Percentiles rank a stretch among this genome's conserved stretches.
phyloP scores from a whole-genome alignment of 2,113 vertebrate genomes.

The Toxotes jaculatrix region DNA sequence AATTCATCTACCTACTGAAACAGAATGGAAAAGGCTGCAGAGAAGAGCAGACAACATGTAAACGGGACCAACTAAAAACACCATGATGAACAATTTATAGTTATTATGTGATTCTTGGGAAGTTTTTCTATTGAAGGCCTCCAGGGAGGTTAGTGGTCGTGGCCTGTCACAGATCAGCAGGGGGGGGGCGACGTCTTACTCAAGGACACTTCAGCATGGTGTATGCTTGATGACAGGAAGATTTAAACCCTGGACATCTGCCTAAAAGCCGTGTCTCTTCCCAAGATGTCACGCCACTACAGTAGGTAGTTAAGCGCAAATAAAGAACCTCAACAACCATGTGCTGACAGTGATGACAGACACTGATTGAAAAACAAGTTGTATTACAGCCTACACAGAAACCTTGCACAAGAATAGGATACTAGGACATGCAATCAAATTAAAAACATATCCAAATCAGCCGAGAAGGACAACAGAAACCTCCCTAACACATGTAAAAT shows the following conservation, averaged over 20 bases:
- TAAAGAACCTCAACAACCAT: conserved; percentile 5
- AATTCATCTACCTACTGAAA: conserved; percentile 44
- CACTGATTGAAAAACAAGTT: not conserved
- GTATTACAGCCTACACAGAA: not conserved
- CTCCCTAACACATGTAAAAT: not conserved
- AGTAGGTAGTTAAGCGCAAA: conserved; percentile 58
- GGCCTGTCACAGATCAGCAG: conserved; percentile 21
- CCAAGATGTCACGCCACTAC: conserved; percentile 34
- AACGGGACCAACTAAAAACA: conserved; percentile 5
- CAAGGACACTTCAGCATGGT: conserved; percentile 51
- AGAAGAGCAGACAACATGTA: conserved; percentile 24
- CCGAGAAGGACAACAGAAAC: not conserved
- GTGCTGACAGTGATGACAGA: conserved; percentile 22
- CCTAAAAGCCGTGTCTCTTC: conserved; percentile 28
- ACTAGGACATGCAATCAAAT: not conserved
- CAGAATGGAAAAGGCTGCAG: conserved; percentile 36
- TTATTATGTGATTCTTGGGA: conserved; percentile 1
- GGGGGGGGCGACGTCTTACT: conserved; percentile 17
- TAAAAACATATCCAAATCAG: not conserved
- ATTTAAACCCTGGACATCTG: conserved; percentile 51
- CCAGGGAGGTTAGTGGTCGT: conserved; percentile 26
- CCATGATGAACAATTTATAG: not conserved
- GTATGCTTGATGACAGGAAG: conserved; percentile 49
- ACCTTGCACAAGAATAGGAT: not conserved
- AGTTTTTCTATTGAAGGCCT: not conserved